Conservation (phyloP, 1,140 invertebrate species). For the Adoxophyes honmai region DNA sequence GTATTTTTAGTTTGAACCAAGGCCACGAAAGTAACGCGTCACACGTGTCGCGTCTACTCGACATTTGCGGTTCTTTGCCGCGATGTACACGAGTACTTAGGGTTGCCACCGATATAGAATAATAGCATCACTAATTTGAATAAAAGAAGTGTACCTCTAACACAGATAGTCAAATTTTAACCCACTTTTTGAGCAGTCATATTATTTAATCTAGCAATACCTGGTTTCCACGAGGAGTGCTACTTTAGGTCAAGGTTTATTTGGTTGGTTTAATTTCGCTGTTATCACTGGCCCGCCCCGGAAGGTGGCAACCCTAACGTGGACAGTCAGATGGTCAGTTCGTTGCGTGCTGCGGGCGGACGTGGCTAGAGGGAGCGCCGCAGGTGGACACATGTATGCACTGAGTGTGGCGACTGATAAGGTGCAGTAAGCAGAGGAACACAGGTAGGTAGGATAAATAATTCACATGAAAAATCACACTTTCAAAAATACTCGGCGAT, state of each 20-base stretch:
- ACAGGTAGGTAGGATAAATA: constrained; percentile 67
- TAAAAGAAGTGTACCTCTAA: constrained; percentile 2
- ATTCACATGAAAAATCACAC: constrained; percentile 72
- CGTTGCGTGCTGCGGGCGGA: constrained; percentile 3
- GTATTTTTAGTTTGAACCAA: constrained; percentile 9
- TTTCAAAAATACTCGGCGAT: constrained; percentile 55
- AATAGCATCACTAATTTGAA: neutral
- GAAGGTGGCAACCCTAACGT: neutral
- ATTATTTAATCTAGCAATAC: neutral
- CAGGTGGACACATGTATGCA: constrained; percentile 21
- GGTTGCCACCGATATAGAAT: constrained; percentile 4
- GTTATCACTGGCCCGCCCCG: neutral
- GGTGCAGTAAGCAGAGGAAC: constrained; percentile 67
- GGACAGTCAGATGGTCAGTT: constrained; percentile 6
- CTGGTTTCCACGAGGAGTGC: constrained; percentile 7
- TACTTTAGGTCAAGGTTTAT: neutral
- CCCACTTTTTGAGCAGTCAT: neutral
- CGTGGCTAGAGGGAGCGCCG: constrained; percentile 4
- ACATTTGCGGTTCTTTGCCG: neutral
- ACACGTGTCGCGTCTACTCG: neutral
- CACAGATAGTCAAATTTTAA: neutral
- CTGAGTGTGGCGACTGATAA: constrained; percentile 29
- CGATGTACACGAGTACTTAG: neutral
- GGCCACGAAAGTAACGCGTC: neutral
- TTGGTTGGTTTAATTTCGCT: constrained; percentile 5